phyloP scores from a whole-genome alignment of 2,113 vertebrate genomes.

The Tragulus kanchil region DNA sequence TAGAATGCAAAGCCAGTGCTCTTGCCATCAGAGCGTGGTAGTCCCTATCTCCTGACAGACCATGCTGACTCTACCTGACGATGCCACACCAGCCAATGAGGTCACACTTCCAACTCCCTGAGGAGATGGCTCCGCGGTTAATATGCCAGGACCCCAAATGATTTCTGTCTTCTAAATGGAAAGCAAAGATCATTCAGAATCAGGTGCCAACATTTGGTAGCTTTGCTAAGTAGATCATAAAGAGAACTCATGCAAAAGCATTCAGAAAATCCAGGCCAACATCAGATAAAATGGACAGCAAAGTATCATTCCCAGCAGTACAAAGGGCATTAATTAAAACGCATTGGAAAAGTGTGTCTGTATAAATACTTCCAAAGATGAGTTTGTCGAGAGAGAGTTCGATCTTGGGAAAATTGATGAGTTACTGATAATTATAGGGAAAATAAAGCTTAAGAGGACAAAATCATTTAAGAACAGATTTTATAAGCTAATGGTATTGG shows the following conservation, averaged over 20 bases:
- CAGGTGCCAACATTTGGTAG: conserved; percentile 10
- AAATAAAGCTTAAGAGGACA: conserved; percentile 71
- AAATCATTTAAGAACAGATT: conserved; percentile 72
- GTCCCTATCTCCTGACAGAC: neutral
- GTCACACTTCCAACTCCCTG: neutral
- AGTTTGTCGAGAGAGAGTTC: conserved; percentile 52
- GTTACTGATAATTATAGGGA: conserved; percentile 65
- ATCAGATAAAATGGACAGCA: conserved; percentile 9
- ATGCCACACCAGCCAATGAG: neutral
- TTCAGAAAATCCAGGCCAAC: conserved; percentile 19
- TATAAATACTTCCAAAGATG: conserved; percentile 70
- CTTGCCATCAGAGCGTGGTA: neutral
- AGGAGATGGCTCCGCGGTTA: neutral
- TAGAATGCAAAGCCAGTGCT: neutral
- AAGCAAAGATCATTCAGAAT: conserved; percentile 7
- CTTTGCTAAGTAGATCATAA: conserved; percentile 27
- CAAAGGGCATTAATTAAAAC: conserved; percentile 66
- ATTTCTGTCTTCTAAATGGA: neutral
- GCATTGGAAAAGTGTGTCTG: conserved; percentile 42
- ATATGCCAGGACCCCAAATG: neutral
- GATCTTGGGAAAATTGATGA: conserved; percentile 74
- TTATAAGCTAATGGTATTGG: conserved; percentile 58
- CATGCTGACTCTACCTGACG: neutral
- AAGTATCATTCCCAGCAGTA: conserved; percentile 60
- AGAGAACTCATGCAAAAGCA: conserved; percentile 7